Conservation (phyloP, 1,140 invertebrate genomes). For the Aphis gossypii region DNA sequence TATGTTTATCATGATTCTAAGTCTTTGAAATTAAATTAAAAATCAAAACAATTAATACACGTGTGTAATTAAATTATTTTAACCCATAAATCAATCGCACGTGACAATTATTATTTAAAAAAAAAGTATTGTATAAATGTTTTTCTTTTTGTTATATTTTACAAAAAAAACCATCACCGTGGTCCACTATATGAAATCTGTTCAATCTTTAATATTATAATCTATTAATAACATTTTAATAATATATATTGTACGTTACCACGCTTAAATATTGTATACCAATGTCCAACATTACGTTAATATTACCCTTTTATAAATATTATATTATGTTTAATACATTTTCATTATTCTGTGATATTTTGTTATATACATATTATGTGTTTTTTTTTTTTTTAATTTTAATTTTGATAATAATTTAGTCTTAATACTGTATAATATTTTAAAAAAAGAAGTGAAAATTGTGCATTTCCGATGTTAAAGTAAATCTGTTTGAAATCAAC, state of each 20-base stretch:
- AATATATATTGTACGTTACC: background rate
- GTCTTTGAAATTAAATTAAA: background rate
- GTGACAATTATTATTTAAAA: background rate
- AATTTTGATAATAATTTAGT: background rate
- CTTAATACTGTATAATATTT: background rate
- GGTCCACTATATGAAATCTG: background rate
- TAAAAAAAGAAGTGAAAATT: background rate
- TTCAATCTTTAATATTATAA: background rate
- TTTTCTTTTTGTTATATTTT: background rate
- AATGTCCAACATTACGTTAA: background rate
- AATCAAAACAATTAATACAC: background rate
- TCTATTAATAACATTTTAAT: background rate
- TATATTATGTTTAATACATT: background rate
- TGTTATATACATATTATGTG: background rate
- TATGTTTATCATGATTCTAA: background rate
- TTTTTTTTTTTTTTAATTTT: background rate
- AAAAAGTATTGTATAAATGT: background rate
- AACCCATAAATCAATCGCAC: background rate
- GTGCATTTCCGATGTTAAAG: background rate
- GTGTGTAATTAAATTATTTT: background rate
- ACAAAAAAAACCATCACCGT: background rate
- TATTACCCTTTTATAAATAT: conserved; percentile 2
- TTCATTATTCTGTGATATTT: conserved; percentile 40
- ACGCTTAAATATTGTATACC: background rate
- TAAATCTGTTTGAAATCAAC: background rate